Percentiles rank a stretch among this genome's conserved stretches.
These are phyloP conservation scores for Chlorospingus flavigularis DNA, from an alignment of 2,797 vertebrate species.

Conservation along the genomic window DNA sequence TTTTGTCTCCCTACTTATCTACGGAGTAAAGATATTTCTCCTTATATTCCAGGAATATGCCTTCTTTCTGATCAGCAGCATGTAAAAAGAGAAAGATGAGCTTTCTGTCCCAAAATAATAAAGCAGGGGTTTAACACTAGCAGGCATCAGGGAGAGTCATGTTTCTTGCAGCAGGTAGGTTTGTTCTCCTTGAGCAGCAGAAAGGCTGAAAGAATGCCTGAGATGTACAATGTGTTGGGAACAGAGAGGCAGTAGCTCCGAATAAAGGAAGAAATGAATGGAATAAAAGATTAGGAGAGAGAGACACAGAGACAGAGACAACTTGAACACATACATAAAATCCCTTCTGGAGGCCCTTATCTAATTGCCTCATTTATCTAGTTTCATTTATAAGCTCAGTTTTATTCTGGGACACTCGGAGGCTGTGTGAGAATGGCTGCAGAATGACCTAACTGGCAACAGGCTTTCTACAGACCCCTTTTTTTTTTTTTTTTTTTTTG, in stretches of 20 bases:
- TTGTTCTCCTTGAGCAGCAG: conserved; percentile 6
- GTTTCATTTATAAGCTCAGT: conserved; percentile 68
- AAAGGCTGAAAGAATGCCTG: conserved; percentile 7
- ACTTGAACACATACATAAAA: conserved; percentile 54
- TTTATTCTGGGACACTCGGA: conserved; percentile 57
- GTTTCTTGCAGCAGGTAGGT: conserved; percentile 8
- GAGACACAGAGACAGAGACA: conserved; percentile 41
- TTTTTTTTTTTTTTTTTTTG: conserved; percentile 22
- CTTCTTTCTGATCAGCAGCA: neutral
- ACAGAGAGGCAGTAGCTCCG: conserved; percentile 42
- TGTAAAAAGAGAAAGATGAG: neutral
- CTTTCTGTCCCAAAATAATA: neutral
- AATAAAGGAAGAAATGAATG: conserved; percentile 55
- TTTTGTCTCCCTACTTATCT: neutral
- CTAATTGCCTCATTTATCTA: conserved; percentile 61
- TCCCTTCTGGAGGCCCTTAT: conserved; percentile 58
- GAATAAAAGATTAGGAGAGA: conserved; percentile 56
- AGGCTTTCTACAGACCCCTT: conserved; percentile 14
- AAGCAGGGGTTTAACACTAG: neutral
- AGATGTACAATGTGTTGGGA: conserved; percentile 39
- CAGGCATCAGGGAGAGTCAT: neutral
- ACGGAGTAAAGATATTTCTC: neutral
- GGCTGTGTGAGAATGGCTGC: conserved; percentile 56
- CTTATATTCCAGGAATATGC: neutral
- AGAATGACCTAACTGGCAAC: conserved; percentile 66